Evolutionary conservation across 2,888 invertebrate genomes (phyloP).

Genomic region (Tanytarsus gracilentus): DNA sequence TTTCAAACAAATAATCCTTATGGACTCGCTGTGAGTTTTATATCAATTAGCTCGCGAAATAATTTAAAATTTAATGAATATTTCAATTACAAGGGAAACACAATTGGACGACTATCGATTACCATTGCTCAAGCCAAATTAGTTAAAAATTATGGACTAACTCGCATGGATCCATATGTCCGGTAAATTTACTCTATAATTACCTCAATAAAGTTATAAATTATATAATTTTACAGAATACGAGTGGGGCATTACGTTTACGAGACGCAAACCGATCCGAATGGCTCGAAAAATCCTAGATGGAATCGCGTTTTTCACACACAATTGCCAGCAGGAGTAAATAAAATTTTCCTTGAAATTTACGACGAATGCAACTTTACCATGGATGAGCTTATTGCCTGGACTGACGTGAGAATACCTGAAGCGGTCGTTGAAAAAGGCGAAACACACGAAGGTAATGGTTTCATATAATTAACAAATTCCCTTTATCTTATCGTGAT

Average conservation of each 20-base stretch:
- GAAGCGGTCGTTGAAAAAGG: constrained; percentile 65
- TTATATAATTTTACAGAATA: constrained; percentile 80
- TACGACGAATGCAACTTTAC: constrained; percentile 96
- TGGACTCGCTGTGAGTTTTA: constrained; percentile 16
- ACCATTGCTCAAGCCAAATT: constrained; percentile 86
- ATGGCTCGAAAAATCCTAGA: constrained; percentile 87
- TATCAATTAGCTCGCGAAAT: not conserved
- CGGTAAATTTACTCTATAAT: not conserved
- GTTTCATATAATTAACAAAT: not conserved
- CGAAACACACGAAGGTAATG: constrained; percentile 75
- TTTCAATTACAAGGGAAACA: constrained; percentile 11
- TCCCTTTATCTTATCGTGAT: no score
- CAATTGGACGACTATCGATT: constrained; percentile 63
- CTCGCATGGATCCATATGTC: constrained; percentile 88
- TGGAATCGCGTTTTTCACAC: constrained; percentile 90
- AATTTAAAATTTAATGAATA: not conserved
- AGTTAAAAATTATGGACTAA: constrained; percentile 88
- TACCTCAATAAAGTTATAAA: constrained; percentile 72
- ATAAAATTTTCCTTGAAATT: constrained; percentile 79
- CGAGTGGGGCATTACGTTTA: constrained; percentile 90
- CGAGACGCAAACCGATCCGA: constrained; percentile 90
- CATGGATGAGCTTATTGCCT: constrained; percentile 91
- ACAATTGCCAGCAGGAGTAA: constrained; percentile 74
- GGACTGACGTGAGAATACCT: constrained; percentile 85
- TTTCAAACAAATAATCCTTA: not conserved